A percentile compares a stretch with the other conserved stretches of the same genome.
Conservation (phyloP, 2,797 vertebrate species). For the Lacerta bilineata region DNA sequence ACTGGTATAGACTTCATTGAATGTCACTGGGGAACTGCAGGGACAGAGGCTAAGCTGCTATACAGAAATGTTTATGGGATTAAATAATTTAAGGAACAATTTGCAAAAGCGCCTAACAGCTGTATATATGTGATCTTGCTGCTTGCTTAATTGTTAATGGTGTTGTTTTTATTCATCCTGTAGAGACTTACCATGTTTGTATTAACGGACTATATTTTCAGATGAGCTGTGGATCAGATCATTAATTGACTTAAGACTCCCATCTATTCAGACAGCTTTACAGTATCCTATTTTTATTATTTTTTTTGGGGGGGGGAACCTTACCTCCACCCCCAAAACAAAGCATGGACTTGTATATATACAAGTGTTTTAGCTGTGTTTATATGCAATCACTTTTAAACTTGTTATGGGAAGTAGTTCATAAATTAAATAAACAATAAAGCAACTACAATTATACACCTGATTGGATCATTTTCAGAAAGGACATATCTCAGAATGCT, state of each 20-base stretch:
- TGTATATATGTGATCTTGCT: conserved; percentile 58
- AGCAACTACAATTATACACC: not conserved
- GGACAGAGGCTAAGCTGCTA: conserved; percentile 3
- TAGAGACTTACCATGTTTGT: conserved; percentile 55
- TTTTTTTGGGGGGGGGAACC: no score
- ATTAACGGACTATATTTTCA: conserved; percentile 53
- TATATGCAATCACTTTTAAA: no score
- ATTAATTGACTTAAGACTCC: conserved; percentile 68
- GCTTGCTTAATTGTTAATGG: conserved; percentile 62
- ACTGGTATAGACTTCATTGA: conserved; percentile 48
- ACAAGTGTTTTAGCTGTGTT: no score
- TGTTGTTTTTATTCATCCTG: conserved; percentile 68
- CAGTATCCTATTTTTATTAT: conserved; percentile 36
- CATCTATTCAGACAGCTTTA: conserved; percentile 71
- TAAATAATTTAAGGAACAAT: conserved; percentile 51
- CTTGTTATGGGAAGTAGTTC: no score
- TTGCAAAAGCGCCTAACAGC: conserved; percentile 57
- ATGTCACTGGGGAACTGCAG: conserved; percentile 16
- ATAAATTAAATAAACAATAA: no score
- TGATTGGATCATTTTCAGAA: not conserved
- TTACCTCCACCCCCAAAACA: no score
- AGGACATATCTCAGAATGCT: not conserved
- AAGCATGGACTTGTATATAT: no score
- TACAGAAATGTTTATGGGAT: conserved; percentile 37
- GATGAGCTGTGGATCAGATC: conserved; percentile 51